Conservation (phyloP, 1,140 invertebrate species). For the Calosoma granatense region DNA sequence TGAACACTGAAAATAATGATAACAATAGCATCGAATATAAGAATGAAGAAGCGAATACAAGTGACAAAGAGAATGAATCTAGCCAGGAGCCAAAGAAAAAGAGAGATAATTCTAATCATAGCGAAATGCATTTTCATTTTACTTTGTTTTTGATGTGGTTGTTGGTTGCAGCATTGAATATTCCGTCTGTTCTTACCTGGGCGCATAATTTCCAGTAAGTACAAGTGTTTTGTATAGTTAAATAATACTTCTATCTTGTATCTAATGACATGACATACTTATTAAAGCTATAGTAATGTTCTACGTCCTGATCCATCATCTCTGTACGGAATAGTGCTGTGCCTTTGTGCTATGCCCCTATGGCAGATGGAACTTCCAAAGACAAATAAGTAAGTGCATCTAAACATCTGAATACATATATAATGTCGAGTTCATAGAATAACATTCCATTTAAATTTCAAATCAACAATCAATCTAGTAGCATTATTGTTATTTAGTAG, state of each 20-base stretch:
- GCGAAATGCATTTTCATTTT: slow-evolving; percentile 47
- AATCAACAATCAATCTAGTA: too few relatives aligned
- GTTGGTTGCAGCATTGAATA: slow-evolving; percentile 40
- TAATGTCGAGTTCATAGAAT: slow-evolving; percentile 10
- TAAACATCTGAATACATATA: slow-evolving; percentile 10
- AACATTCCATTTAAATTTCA: too few relatives aligned
- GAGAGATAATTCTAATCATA: slow-evolving; percentile 16
- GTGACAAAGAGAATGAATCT: slow-evolving; percentile 1
- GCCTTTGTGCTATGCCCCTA: slow-evolving; percentile 35
- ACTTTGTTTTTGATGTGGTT: slow-evolving; percentile 47
- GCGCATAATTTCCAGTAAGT: slow-evolving; percentile 50
- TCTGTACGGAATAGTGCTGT: slow-evolving; percentile 37
- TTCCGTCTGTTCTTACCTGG: slow-evolving; percentile 48
- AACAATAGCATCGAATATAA: neutral
- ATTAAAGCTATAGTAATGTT: slow-evolving; percentile 39
- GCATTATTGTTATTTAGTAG: neutral
- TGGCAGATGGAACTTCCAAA: slow-evolving; percentile 43
- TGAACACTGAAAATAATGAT: neutral
- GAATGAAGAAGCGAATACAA: neutral
- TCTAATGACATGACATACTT: too few relatives aligned
- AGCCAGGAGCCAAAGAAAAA: neutral
- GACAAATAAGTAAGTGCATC: slow-evolving; percentile 36
- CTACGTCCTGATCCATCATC: slow-evolving; percentile 41
- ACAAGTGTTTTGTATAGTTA: slow-evolving; percentile 6
- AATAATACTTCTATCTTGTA: slow-evolving; percentile 9